These are phyloP conservation scores for Actinia tenebrosa DNA, from an alignment of 64 coral and sea anemone species.

Conservation along the genomic window DNA sequence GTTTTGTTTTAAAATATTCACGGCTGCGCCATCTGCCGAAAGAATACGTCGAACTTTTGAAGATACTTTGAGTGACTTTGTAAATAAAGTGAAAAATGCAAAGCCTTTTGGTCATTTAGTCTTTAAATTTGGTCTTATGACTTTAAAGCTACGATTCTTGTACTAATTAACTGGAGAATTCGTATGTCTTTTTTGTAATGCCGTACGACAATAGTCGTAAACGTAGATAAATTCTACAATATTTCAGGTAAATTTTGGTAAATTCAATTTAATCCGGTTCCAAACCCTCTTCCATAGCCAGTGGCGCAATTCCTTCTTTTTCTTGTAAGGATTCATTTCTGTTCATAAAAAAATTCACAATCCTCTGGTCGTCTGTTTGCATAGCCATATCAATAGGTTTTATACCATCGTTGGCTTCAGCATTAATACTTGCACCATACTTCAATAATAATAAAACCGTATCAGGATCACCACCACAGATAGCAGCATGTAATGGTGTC, in stretches of 20 bases:
- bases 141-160: too few relatives aligned
- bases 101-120: too few relatives aligned
- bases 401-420: conserved; percentile 48
- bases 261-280: not conserved
- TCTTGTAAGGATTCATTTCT: not conserved
- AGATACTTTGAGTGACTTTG: not conserved
- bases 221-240: too few relatives aligned
- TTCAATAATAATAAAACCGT: conserved; percentile 50
- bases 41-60: not conserved
- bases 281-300: conserved; percentile 1
- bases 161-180: too few relatives aligned
- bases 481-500: conserved; percentile 82
- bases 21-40: not conserved
- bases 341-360: conserved; percentile 25
- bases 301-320: conserved; percentile 11
- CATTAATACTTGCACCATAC: conserved; percentile 56
- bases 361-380: conserved; percentile 46
- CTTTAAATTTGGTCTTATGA: too few relatives aligned
- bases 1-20: not conserved
- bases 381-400: conserved; percentile 70
- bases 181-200: too few relatives aligned
- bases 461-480: conserved; percentile 76
- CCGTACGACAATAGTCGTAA: too few relatives aligned
- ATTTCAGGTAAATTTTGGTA: not conserved
- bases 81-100: not conserved